phyloP scores from a whole-genome alignment of 2,797 vertebrate species.

The Hipposideros larvatus region DNA sequence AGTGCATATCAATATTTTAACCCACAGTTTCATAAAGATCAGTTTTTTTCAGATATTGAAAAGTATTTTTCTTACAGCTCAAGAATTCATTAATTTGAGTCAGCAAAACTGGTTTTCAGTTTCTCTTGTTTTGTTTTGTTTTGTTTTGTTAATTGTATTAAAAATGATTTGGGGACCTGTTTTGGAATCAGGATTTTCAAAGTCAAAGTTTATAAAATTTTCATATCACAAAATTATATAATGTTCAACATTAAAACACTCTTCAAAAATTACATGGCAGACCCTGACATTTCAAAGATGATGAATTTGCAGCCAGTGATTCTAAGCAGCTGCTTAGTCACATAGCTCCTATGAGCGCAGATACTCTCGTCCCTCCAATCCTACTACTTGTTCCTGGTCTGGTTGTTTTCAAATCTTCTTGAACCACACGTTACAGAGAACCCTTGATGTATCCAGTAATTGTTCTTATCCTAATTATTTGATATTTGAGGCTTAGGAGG shows the following conservation, averaged over 20 bases:
- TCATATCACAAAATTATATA: not conserved
- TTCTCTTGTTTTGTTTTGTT: not conserved
- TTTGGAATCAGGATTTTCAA: constrained; percentile 1
- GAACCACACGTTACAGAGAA: not conserved
- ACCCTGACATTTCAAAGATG: constrained; percentile 16
- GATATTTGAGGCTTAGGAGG: not conserved
- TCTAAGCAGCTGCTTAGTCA: not conserved
- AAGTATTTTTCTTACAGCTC: not conserved
- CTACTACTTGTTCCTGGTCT: not conserved
- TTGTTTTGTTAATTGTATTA: not conserved
- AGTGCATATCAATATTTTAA: not conserved
- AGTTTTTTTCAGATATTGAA: not conserved
- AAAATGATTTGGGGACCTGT: not conserved
- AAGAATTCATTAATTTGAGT: not conserved
- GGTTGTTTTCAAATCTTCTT: not conserved
- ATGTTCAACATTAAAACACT: not conserved
- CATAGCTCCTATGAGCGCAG: not conserved
- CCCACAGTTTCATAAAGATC: not conserved
- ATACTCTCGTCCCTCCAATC: not conserved
- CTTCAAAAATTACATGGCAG: not conserved
- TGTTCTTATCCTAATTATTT: not conserved
- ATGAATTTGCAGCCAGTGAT: not conserved
- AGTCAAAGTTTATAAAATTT: constrained; percentile 22
- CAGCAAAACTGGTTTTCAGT: not conserved
- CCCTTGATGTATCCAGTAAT: not conserved